These are phyloP conservation scores for Eulemur coronatus DNA, from an alignment of 2,797 vertebrate species.

Conservation along the genomic window DNA sequence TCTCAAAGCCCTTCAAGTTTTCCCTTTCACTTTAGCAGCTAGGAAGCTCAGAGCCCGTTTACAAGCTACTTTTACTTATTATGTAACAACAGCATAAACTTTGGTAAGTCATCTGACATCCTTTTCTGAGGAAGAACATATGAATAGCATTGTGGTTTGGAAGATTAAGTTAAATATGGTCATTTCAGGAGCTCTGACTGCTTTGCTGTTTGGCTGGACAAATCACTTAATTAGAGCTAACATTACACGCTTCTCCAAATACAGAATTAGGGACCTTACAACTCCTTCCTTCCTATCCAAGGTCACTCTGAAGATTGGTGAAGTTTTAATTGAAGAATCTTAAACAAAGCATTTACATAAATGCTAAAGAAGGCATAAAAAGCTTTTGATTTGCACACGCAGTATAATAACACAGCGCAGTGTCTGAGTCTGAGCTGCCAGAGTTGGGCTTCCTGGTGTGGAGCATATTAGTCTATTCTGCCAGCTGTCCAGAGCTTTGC, in stretches of 20 bases:
- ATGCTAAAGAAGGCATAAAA: neutral
- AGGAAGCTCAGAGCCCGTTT: neutral
- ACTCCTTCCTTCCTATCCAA: neutral
- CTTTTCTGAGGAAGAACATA: neutral
- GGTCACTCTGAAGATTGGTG: neutral
- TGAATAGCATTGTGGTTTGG: neutral
- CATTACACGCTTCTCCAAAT: neutral
- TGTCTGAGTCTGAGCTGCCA: neutral
- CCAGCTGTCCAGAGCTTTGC: neutral
- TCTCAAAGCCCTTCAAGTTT: neutral
- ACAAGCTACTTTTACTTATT: neutral
- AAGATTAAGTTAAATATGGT: neutral
- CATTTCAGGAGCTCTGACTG: neutral
- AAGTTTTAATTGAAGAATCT: conserved; percentile 14
- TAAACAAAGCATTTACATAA: conserved; percentile 22
- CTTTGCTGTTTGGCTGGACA: neutral
- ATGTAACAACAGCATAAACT: neutral
- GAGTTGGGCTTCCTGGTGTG: neutral
- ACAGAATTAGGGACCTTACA: neutral
- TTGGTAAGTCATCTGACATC: neutral
- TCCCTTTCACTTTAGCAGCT: neutral
- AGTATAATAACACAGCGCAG: neutral
- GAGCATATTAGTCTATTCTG: neutral
- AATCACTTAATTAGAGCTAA: neutral
- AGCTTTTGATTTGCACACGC: conserved; percentile 2